Evolutionary conservation across 1,140 invertebrate species (phyloP), one percentile per base, ranked within the genome.

Genomic region (Brachionus sp.): DNA sequence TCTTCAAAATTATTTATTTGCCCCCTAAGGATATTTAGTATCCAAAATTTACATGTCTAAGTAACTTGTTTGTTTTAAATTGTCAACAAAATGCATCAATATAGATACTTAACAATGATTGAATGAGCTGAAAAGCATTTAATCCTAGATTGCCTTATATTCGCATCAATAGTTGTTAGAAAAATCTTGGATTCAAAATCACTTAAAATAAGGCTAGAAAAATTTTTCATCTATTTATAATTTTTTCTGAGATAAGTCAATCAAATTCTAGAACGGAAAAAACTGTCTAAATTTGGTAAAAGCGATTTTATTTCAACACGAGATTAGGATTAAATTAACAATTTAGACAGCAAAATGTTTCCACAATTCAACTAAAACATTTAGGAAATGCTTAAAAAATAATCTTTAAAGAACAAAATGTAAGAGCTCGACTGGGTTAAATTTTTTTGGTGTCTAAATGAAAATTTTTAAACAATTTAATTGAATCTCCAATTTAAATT

Each of bases 41-140:
- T 39, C 13, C 1, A 73, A 73, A 75, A 75, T 75, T 75, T 75
- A 75, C 70, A 75, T 75, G 70, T 75, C 70, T 75, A 75, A 75
- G 70, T 75, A 44, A 25, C 10, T 75, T 75, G 19, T 46, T 75
- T 75, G 19, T 75, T 46, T 46, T 46, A 25, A 12, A 35, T 68
- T 68, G 25, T 68, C 35, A 35, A 57, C 50, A 57, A 57, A 57
- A 19, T 57, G 50, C 50, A 57, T 57, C 19, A 57, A 57, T 4
- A 37, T 23, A 39, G 35, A 66, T 33, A 66, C 33, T 73, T 73
- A 39, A 73, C n/a, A 16, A 39, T 73, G 68, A 73, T 39, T 73
- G 68, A 73, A 42, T 73, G 64, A 66, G 33, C 64, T 33, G 64
- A 66, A 66, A 16, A 66, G 33, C 64, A 25, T n/a, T 33, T 33